phyloP scores from a whole-genome alignment of 2,113 vertebrate species.

The Hymenochirus boettgeri region DNA sequence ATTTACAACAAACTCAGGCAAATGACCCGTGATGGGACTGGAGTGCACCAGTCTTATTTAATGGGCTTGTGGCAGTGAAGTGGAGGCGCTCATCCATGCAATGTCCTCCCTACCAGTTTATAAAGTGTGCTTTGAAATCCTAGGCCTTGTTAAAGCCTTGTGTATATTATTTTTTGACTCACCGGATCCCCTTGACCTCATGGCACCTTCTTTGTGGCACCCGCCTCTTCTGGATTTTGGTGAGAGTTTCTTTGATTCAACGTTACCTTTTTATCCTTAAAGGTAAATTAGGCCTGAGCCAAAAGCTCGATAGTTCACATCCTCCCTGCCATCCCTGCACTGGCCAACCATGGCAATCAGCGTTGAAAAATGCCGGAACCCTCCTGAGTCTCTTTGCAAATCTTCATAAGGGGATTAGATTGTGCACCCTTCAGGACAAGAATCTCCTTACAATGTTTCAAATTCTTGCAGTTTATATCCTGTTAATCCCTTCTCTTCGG shows the following conservation, averaged over 20 bases:
- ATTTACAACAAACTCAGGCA: background rate
- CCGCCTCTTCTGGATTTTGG: background rate
- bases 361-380: no score
- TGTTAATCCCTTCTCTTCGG: no score
- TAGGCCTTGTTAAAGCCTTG: constrained; percentile 10
- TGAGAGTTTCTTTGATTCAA: background rate
- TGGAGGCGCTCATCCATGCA: constrained; percentile 16
- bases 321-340: no score
- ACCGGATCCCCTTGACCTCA: constrained; percentile 3
- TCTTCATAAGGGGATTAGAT: no score
- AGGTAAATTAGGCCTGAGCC: background rate
- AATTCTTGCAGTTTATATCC: no score
- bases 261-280: background rate
- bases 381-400: no score
- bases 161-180: background rate
- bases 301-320: no score
- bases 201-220: background rate
- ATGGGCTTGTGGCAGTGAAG: constrained; percentile 12
- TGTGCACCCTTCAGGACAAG: no score
- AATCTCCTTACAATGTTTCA: no score
- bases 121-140: background rate
- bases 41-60: constrained; percentile 11
- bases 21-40: constrained; percentile 21
- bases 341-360: no score
- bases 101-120: constrained; percentile 3